These are phyloP conservation scores for Pristionchus fissidentatus DNA, from an alignment of 2,888 invertebrate species.

Conservation along the genomic window DNA sequence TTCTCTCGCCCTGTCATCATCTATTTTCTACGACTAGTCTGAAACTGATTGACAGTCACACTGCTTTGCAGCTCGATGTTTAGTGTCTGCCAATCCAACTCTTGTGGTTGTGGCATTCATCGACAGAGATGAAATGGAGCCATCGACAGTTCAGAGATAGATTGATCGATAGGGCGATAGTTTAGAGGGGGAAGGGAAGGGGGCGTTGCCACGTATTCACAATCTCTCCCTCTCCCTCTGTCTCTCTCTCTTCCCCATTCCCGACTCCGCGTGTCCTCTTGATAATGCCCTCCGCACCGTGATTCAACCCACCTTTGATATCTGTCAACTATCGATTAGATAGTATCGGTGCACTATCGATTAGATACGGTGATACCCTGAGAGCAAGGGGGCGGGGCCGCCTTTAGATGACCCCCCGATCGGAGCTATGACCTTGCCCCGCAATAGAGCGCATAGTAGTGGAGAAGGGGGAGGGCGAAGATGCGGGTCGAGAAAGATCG, in stretches of 20 bases:
- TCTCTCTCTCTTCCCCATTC: neutral
- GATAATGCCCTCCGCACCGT: neutral
- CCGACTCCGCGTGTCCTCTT: neutral
- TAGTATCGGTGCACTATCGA: no score
- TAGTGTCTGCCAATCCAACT: no score
- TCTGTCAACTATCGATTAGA: neutral
- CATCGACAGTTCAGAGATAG: no score
- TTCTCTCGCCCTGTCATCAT: neutral
- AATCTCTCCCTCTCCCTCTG: neutral
- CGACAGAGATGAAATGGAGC: no score
- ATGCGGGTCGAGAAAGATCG: slow-evolving; percentile 10
- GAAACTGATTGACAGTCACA: neutral
- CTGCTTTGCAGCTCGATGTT: no score
- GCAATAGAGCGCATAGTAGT: neutral
- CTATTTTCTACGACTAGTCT: neutral
- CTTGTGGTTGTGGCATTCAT: no score
- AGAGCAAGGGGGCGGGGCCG: slow-evolving; percentile 13
- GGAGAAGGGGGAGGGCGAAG: slow-evolving; percentile 3
- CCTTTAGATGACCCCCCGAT: neutral
- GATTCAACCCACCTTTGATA: neutral
- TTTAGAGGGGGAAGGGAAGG: neutral
- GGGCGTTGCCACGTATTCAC: slow-evolving; percentile 36
- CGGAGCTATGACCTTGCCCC: slow-evolving; percentile 40
- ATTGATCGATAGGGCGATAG: no score
- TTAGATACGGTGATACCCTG: neutral